A percentile compares a stretch with the other conserved stretches of the same genome.
Conservation (phyloP, 2,888 invertebrate species). For the Apotomis turbidana region DNA sequence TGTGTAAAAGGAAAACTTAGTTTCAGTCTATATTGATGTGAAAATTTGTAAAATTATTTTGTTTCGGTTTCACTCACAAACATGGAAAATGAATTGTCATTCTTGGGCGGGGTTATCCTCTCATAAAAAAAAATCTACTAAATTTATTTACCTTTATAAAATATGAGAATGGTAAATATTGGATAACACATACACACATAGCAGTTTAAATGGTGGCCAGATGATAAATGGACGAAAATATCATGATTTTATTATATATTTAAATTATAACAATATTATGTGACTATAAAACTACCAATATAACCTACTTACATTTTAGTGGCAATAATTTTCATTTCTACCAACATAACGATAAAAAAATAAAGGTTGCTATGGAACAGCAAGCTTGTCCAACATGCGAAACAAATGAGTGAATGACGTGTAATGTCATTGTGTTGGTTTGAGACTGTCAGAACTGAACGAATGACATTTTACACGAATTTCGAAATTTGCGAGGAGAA, state of each 20-base stretch:
- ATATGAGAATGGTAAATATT: no score
- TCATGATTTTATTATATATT: background rate
- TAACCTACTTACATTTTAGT: background rate
- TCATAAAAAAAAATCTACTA: background rate
- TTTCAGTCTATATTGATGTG: background rate
- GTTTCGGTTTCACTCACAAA: slow-evolving; percentile 36
- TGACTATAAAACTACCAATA: background rate
- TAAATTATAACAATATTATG: background rate
- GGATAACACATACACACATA: no score
- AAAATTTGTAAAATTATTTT: slow-evolving; percentile 14
- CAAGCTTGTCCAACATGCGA: slow-evolving; percentile 4
- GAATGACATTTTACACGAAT: slow-evolving; percentile 30
- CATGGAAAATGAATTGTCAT: slow-evolving; percentile 75
- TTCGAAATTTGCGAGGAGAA: slow-evolving; percentile 34
- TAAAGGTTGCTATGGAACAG: slow-evolving; percentile 19
- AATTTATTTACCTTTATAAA: background rate
- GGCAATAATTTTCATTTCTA: slow-evolving; percentile 5
- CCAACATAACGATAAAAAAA: slow-evolving; percentile 10
- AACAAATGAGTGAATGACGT: background rate
- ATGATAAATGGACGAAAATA: no score
- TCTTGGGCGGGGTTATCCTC: slow-evolving; percentile 47
- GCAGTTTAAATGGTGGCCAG: background rate
- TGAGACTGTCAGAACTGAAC: slow-evolving; percentile 4
- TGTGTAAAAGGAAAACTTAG: slow-evolving; percentile 29
- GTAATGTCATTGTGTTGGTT: background rate